These are phyloP conservation scores for Leucoraja erinaceus DNA, from an alignment of 2,113 vertebrate genomes.

Conservation along the genomic window DNA sequence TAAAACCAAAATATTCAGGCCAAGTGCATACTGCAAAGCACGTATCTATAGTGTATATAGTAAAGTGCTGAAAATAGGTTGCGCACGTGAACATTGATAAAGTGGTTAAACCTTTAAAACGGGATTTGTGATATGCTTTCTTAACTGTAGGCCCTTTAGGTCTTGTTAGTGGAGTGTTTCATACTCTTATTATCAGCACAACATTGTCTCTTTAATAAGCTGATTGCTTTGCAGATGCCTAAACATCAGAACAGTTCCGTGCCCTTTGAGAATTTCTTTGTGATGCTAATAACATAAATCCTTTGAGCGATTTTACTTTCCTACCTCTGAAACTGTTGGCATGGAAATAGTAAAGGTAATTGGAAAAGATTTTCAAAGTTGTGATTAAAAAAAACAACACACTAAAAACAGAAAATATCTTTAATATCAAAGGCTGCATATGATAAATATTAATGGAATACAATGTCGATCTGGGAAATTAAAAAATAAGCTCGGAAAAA, in stretches of 20 bases:
- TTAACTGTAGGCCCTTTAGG: neutral
- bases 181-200: neutral
- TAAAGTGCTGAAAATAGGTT: neutral
- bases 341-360: constrained; percentile 35
- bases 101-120: neutral
- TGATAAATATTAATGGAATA: constrained; percentile 31
- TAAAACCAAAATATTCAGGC: too few relatives aligned
- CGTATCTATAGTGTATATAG: neutral
- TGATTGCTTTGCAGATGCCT: constrained; percentile 16
- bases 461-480: constrained; percentile 23
- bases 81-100: neutral
- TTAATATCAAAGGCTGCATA: constrained; percentile 29
- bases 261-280: constrained; percentile 35
- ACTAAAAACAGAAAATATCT: constrained; percentile 29
- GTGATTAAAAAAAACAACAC: neutral
- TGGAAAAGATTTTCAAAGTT: constrained; percentile 31
- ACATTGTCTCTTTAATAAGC: constrained; percentile 14
- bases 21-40: neutral
- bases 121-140: neutral
- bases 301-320: constrained; percentile 30
- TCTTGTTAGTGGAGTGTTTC: constrained; percentile 21
- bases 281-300: constrained; percentile 35
- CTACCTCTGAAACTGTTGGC: constrained; percentile 26
- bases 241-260: constrained; percentile 2
- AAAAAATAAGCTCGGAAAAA: constrained; percentile 9